Evolutionary conservation across 1,140 invertebrate genomes (phyloP), one percentile per base, ranked within the genome.

Genomic region (Ylistrum balloti): DNA sequence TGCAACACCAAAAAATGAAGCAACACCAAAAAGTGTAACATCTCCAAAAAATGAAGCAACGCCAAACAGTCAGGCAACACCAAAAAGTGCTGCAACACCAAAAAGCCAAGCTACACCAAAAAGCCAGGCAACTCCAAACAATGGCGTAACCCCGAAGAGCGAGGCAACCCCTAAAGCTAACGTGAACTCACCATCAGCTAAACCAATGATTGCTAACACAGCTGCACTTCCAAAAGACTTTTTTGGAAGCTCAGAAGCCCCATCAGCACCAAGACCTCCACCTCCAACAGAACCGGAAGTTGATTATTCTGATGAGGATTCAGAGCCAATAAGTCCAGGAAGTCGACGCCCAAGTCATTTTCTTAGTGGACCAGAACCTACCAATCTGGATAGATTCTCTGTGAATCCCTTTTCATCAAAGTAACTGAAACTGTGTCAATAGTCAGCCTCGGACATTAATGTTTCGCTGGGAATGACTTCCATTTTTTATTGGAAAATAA

Each of bases 341-440:
- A n/a, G 28, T 17, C 9, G 56, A 74, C 56, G 56, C 22, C 56
- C 56, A 7, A 28, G 56, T 74, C 56, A 74, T 74, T 74, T 74
- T 28, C 56, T 74, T n/a, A 74, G 56, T n/a, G 56, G 56, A 74
- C 56, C 56, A 9, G 56, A 74, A 74, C 56, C 56, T 28, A 74
- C 56, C 56, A 74, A 74, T n/a, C 15, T 74, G 0, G 56, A n/a
- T 7, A 74, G n/a, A 74, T 74, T 74, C 28, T 74, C 56, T 28
- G 56, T 74, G 1, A 74, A 74, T 74, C 56, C 56, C 22, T 74
- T 74, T 11, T 0, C 56, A 28, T 28, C n/a, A 74, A 74, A 74
- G 56, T 74, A 28, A 74, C 22, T 28, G 22, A 74, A 74, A n/a
- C n/a, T n/a, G n/a, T 74, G 56, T n/a, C 5, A 28, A 38, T 7